These are phyloP conservation scores for Meiosimyza platycephala DNA, from an alignment of 2,888 invertebrate species.

Conservation along the genomic window DNA sequence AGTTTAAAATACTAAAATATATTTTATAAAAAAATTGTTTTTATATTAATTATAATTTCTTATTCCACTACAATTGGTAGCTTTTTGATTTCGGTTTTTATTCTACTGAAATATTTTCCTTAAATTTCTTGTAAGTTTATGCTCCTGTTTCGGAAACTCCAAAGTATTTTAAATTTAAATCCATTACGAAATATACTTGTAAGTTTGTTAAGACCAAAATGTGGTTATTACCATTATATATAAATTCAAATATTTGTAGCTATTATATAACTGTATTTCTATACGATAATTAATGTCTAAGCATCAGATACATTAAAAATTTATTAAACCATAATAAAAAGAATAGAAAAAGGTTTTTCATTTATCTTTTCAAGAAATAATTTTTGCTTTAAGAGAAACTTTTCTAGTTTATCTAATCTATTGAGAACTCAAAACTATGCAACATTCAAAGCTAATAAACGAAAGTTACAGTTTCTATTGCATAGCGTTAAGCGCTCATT, in stretches of 20 bases:
- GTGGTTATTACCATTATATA: background rate
- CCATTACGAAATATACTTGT: conserved; percentile 4
- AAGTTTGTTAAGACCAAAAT: background rate
- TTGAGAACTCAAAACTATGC: too few relatives aligned
- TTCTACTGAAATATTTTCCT: too few relatives aligned
- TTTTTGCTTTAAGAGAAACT: too few relatives aligned
- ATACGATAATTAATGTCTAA: conserved; percentile 26
- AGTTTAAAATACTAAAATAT: background rate
- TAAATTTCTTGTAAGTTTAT: background rate
- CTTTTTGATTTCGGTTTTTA: background rate
- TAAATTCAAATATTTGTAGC: conserved; percentile 8
- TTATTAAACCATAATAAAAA: conserved; percentile 26
- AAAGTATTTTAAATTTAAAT: conserved; percentile 27
- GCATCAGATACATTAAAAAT: conserved; percentile 20
- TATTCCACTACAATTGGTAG: conserved; percentile 3
- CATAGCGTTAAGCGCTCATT: too few relatives aligned
- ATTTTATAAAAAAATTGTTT: too few relatives aligned
- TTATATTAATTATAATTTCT: too few relatives aligned
- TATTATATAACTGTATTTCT: conserved; percentile 18
- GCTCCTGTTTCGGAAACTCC: background rate
- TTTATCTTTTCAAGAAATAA: background rate
- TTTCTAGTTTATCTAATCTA: too few relatives aligned
- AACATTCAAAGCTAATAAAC: too few relatives aligned
- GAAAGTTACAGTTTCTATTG: too few relatives aligned
- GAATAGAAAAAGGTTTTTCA: conserved; percentile 11